Conservation (phyloP, 2,113 vertebrate genomes). For the Anolis sagrei region DNA sequence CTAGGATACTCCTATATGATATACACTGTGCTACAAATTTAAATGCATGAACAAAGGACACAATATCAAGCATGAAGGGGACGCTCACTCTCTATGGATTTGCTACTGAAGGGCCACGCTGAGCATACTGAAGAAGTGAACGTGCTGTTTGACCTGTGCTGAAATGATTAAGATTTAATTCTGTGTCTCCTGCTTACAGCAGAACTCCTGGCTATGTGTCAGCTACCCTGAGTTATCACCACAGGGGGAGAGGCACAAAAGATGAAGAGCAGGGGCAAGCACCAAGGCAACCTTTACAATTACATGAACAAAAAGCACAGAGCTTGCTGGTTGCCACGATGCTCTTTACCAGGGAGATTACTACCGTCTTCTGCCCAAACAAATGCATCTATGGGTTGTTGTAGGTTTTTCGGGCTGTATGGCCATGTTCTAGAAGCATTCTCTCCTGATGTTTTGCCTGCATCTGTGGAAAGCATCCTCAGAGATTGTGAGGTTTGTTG, state of each 20-base stretch:
- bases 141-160: not conserved
- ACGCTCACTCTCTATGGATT: not conserved
- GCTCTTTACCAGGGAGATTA: not conserved
- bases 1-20: not conserved
- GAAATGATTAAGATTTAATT: constrained; percentile 21
- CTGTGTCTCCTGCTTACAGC: constrained; percentile 42
- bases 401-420: no score
- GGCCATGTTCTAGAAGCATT: no score
- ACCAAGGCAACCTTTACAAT: constrained; percentile 5
- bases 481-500: no score
- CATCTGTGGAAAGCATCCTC: no score
- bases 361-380: not conserved
- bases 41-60: constrained; percentile 16
- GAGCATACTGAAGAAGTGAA: constrained; percentile 38
- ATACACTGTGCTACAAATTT: not conserved
- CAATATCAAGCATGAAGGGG: constrained; percentile 27
- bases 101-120: rapidly evolving
- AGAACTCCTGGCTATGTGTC: constrained; percentile 35
- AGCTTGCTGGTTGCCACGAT: not conserved
- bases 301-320: constrained; percentile 33
- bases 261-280: not conserved
- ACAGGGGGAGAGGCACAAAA: not conserved
- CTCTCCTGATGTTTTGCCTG: no score
- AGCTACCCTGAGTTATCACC: constrained; percentile 46
- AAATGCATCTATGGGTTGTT: not conserved